Conservation (phyloP, 1,140 invertebrate species). For the Littorina saxatilis region DNA sequence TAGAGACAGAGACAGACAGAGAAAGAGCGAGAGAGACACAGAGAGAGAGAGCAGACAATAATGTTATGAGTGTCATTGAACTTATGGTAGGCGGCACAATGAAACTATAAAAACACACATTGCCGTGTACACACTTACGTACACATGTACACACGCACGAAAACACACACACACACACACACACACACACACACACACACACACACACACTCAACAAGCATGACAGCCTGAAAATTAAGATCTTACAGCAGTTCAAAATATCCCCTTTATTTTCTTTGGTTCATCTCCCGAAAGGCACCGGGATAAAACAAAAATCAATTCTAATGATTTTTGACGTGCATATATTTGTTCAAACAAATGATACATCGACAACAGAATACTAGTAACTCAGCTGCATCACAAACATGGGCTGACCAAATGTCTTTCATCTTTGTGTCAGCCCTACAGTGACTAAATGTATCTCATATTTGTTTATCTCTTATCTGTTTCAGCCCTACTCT, state of each 20-base stretch:
- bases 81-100: no score
- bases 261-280: background rate
- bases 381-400: background rate
- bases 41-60: no score
- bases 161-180: slow-evolving; percentile 8
- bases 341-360: background rate
- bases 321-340: background rate
- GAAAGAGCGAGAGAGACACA: no score
- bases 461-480: background rate
- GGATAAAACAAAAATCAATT: background rate
- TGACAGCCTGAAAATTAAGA: background rate
- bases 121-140: no score
- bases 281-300: no score
- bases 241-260: background rate
- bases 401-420: no score
- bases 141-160: no score
- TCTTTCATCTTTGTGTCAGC: no score
- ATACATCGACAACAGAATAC: background rate
- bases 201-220: background rate
- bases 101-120: no score
- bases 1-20: no score
- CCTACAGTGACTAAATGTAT: background rate
- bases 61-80: no score
- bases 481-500: background rate
- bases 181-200: slow-evolving; percentile 19